Evolutionary conservation across 2,113 vertebrate genomes (phyloP).

Genomic region (Castor canadensis): DNA sequence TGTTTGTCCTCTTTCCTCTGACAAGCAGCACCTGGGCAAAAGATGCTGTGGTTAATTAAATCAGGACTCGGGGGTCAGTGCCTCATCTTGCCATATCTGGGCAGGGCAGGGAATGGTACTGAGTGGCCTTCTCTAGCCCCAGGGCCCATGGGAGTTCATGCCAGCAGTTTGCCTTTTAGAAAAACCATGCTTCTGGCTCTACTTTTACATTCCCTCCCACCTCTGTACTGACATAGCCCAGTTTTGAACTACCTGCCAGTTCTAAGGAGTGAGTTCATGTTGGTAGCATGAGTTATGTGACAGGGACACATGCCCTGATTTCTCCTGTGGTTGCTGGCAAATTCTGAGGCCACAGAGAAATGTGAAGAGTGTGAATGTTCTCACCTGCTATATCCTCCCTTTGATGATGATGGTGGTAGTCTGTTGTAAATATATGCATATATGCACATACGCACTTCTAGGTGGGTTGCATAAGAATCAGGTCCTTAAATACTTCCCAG

Average conservation of each 20-base stretch:
- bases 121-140: neutral
- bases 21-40: conserved; percentile 46
- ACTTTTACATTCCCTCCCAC: conserved; percentile 6
- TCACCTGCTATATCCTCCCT: conserved; percentile 69
- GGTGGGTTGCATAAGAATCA: conserved; percentile 68
- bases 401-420: conserved; percentile 49
- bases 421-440: conserved; percentile 67
- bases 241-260: neutral
- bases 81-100: conserved; percentile 21
- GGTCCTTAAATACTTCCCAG: conserved; percentile 81
- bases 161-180: conserved; percentile 41
- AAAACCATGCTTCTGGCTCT: conserved; percentile 33
- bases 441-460: conserved; percentile 5
- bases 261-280: neutral
- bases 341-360: conserved; percentile 68
- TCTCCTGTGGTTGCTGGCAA: conserved; percentile 74
- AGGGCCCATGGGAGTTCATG: neutral
- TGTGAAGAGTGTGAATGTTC: conserved; percentile 77
- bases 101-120: neutral
- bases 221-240: neutral
- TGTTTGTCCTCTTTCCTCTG: neutral
- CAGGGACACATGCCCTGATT: conserved; percentile 68
- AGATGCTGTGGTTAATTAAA: neutral
- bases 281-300: neutral
- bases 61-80: neutral